phyloP scores from a whole-genome alignment of 2,797 vertebrate genomes.

The Sebastiscus tertius region DNA sequence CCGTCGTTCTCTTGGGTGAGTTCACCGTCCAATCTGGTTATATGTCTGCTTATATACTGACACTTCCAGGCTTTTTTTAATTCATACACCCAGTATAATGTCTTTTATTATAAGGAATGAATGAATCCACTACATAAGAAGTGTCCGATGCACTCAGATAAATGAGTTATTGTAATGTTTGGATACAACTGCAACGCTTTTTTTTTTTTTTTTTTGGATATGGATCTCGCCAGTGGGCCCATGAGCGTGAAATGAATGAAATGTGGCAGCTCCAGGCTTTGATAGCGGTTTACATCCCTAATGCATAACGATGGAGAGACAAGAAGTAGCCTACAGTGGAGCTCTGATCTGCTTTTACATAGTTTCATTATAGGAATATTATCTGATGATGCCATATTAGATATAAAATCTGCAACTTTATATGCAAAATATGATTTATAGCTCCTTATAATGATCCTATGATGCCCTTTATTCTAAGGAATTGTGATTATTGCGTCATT shows the following conservation, averaged over 20 bases:
- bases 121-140: neutral
- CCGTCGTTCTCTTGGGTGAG: slow-evolving; percentile 81
- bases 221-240: slow-evolving; percentile 37
- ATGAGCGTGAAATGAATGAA: slow-evolving; percentile 62
- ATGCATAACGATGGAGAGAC: neutral
- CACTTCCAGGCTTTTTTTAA: slow-evolving; percentile 23
- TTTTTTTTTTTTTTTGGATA: neutral
- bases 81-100: slow-evolving; percentile 1
- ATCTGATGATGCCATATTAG: neutral
- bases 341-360: neutral
- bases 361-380: neutral
- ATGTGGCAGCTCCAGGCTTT: slow-evolving; percentile 37
- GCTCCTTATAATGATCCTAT: neutral
- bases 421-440: neutral
- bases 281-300: neutral
- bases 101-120: slow-evolving; percentile 19
- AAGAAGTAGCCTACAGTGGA: neutral
- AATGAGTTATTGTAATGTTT: neutral
- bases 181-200: slow-evolving; percentile 12
- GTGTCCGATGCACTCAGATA: neutral
- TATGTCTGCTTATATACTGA: slow-evolving; percentile 13
- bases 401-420: slow-evolving; percentile 22
- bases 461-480: neutral
- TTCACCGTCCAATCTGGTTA: slow-evolving; percentile 47
- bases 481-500: slow-evolving; percentile 16